Base-by-base conservation (phyloP, 2,797 vertebrate genomes). In the Cynodonichthys magdalenae region DNA sequence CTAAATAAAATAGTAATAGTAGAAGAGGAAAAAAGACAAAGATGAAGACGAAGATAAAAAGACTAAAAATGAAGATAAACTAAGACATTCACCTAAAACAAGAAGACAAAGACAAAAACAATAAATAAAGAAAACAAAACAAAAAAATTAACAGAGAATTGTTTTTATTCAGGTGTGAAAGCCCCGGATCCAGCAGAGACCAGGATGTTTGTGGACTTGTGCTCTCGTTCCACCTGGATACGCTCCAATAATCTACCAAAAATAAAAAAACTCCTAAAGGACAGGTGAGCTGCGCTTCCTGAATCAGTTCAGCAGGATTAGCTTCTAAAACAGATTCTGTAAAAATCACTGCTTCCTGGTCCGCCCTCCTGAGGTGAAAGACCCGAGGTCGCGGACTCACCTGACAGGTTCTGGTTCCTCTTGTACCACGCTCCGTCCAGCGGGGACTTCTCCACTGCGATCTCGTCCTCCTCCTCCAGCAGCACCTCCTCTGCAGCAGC, bases 381-480 rank as follows among this genome's bases (percentile, higher is more conserved):
- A 7, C 7, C 8, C 34, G 41, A 57, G 31, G 54, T 44, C 65
- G 62, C 67, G 52, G 75, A 87, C 75, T 89, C 84, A 93, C 92
- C 92, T 89, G 90, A 79, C 58, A 90, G 79, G 80, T 90, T 92
- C 56, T 92, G 90, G 84, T 90, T 92, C 88, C 82, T 77, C 53
- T 91, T 92, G 87, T 90, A 90, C 86, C 66, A 96, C 88, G 93
- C 95, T 91, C 96, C 95, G 46, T 99, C 97, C 93, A 99, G 76
- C 11, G 97, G 95, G 64, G 95, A 97, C 73, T 98, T 99, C 87
- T 99, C 97, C 76, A 96, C 97, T 0, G 97, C 97, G 0, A 96
- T 96, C 89, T 95, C 95, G 71, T 99, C 97, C 80, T 99, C 97
- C 74, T 99, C 97, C 1, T 96, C 97, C 89, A 99, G 89, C 93